Conservation (phyloP, 1,140 invertebrate genomes). For the Sogatella furcifera region DNA sequence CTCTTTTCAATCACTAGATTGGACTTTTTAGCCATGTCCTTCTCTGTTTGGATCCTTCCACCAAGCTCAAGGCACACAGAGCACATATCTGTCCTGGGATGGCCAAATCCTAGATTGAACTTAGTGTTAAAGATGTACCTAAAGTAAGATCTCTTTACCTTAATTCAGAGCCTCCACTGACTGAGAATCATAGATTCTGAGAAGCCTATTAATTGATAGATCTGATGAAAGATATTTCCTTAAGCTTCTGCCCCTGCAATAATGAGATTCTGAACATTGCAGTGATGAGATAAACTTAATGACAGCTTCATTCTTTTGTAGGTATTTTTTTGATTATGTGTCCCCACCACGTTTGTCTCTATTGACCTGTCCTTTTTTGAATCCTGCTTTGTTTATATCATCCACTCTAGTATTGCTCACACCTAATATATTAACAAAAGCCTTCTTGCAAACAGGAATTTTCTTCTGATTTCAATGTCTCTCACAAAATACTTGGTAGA, state of each 20-base stretch:
- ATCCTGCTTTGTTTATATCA: neutral
- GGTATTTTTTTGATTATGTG: neutral
- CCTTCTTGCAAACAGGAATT: neutral
- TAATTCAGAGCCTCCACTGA: neutral
- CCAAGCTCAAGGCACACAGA: neutral
- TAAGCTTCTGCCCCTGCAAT: neutral
- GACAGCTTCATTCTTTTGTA: neutral
- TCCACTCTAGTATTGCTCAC: neutral
- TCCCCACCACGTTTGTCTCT: neutral
- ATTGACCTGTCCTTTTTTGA: neutral
- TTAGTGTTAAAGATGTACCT: neutral
- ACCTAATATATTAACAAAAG: neutral
- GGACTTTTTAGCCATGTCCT: neutral
- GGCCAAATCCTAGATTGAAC: neutral
- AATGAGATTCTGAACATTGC: neutral
- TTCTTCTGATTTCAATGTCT: too few species aligned
- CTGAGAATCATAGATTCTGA: neutral
- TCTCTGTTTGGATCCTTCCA: neutral
- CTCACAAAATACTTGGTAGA: too few species aligned
- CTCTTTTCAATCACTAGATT: neutral
- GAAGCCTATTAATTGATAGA: neutral
- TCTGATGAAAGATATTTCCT: neutral
- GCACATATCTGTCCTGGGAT: neutral
- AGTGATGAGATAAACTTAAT: neutral
- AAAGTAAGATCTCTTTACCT: neutral